A percentile compares a stretch with the other conserved stretches of the same genome.
phyloP scores from a whole-genome alignment of 2,113 vertebrate genomes.

The Oryzias melastigma region DNA sequence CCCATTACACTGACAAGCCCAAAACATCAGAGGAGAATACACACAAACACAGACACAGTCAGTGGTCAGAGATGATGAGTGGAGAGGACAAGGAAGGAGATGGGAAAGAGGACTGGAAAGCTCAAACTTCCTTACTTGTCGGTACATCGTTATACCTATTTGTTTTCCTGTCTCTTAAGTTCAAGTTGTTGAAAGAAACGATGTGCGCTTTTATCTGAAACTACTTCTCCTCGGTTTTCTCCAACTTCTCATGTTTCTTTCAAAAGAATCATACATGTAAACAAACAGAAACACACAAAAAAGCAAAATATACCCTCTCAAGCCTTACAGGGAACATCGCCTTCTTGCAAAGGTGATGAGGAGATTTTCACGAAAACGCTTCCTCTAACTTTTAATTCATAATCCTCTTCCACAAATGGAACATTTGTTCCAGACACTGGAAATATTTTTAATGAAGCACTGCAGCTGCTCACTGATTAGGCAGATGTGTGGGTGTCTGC shows the following conservation, averaged over 20 bases:
- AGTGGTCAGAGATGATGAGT: constrained; percentile 55
- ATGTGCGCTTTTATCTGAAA: constrained; percentile 16
- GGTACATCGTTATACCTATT: constrained; percentile 11
- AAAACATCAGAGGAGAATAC: constrained; percentile 61
- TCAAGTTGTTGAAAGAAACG: constrained; percentile 17
- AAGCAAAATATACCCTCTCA: neutral
- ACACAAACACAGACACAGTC: constrained; percentile 31
- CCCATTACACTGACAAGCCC: constrained; percentile 75
- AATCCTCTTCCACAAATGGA: constrained; percentile 29
- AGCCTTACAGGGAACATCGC: neutral
- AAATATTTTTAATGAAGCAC: constrained; percentile 40
- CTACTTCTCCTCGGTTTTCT: constrained; percentile 15
- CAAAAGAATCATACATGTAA: neutral
- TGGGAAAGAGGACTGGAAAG: constrained; percentile 22
- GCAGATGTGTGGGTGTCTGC: constrained; percentile 37
- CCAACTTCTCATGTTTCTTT: constrained; percentile 15
- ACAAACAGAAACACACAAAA: neutral
- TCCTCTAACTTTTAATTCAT: constrained; percentile 15
- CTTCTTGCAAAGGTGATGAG: neutral
- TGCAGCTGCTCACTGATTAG: constrained; percentile 47
- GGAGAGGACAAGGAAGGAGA: constrained; percentile 41
- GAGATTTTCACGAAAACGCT: constrained; percentile 11
- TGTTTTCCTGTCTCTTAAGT: constrained; percentile 12
- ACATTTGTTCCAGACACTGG: constrained; percentile 34
- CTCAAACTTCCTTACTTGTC: constrained; percentile 2